Conservation (phyloP, 2,888 invertebrate species). For the Calameuta pallipes region DNA sequence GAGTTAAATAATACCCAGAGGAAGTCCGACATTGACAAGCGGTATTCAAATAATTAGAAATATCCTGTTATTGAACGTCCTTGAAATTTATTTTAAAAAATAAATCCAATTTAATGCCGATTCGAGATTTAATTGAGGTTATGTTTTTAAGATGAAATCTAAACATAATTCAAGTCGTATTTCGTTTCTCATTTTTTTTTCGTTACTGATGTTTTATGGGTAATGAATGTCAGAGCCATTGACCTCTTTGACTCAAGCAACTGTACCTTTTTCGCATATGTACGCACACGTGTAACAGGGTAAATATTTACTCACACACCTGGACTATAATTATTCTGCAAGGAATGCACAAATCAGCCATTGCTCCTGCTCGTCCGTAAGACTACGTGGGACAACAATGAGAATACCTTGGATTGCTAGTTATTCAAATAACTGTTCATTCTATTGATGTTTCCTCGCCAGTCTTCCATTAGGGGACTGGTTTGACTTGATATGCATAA, state of each 20-base stretch:
- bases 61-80: not conserved
- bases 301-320: not conserved
- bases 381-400: not conserved
- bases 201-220: not conserved
- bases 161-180: not conserved
- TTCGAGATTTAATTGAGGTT: not conserved
- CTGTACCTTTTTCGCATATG: not conserved
- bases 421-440: not conserved
- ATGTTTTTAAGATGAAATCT: not conserved
- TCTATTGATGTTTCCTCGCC: not conserved
- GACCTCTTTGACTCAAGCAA: slow-evolving; percentile 45
- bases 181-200: not conserved
- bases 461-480: not conserved
- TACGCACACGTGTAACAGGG: not conserved
- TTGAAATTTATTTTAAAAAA: not conserved
- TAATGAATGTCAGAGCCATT: slow-evolving; percentile 44
- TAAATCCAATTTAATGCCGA: not conserved
- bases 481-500: not conserved
- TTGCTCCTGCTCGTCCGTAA: not conserved
- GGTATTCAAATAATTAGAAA: not conserved
- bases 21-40: not conserved
- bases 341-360: not conserved
- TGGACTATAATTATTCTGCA: not conserved
- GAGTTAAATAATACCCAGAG: not conserved
- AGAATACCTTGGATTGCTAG: not conserved